Evolutionary conservation across 2,113 vertebrate species (phyloP).

Genomic region (Gnathonemus echidnorhynchus): DNA sequence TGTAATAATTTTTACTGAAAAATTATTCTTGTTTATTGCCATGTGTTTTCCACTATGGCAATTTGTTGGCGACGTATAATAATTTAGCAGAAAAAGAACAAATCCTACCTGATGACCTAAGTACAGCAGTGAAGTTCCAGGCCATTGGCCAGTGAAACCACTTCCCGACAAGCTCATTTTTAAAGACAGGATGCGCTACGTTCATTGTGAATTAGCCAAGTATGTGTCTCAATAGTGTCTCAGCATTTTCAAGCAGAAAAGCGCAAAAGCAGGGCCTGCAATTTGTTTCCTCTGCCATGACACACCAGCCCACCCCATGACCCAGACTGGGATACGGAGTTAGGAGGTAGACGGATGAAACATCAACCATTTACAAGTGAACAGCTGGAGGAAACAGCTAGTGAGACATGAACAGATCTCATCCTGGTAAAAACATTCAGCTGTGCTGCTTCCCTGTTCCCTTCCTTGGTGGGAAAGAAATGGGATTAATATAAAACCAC

Average conservation of each 20-base stretch:
- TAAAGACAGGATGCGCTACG: not conserved
- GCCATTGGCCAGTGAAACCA: not conserved
- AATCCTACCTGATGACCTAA: not conserved
- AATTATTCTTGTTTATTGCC: not conserved
- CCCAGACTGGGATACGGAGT: not conserved
- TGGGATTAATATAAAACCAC: constrained; percentile 37
- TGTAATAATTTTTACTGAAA: not conserved
- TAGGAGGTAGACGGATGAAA: not conserved
- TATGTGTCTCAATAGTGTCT: not conserved
- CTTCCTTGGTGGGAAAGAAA: constrained; percentile 32
- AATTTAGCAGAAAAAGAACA: not conserved
- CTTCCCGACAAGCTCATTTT: not conserved
- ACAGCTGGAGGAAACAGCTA: not conserved
- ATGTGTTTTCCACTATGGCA: not conserved
- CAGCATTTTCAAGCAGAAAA: not conserved
- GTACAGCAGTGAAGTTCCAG: not conserved
- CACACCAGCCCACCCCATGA: not conserved
- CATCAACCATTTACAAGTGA: not conserved
- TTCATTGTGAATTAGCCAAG: not conserved
- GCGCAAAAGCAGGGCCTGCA: not conserved
- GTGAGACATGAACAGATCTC: constrained; percentile 7
- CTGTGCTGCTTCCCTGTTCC: not conserved
- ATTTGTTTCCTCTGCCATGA: not conserved
- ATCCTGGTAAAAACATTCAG: not conserved
- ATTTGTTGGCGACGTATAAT: not conserved